Percentiles rank a stretch among this genome's conserved stretches.
These are phyloP conservation scores for Oryctolagus cuniculus DNA, from an alignment of 2,113 vertebrate species.

Conservation along the genomic window DNA sequence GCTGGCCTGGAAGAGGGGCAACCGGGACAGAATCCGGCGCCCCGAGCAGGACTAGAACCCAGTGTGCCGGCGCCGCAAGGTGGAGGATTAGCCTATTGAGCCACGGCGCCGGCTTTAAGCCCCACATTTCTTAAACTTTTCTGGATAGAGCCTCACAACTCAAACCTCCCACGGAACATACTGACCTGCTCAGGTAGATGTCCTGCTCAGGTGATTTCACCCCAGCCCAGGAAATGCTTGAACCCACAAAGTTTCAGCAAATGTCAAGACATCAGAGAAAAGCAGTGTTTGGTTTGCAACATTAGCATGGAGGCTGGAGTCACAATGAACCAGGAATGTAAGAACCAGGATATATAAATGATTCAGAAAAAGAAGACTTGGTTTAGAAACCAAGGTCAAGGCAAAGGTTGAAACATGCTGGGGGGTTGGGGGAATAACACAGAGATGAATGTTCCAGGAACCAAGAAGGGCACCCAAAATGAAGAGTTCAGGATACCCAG, in stretches of 20 bases:
- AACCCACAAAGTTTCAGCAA: background rate
- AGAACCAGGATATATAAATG: background rate
- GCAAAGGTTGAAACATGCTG: background rate
- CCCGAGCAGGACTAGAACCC: too few relatives aligned
- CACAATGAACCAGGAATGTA: background rate
- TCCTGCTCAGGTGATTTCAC: background rate
- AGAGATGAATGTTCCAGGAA: background rate
- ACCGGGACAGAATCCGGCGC: too few relatives aligned
- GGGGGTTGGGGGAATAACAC: background rate
- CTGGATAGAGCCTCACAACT: background rate
- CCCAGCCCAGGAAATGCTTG: background rate
- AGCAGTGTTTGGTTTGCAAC: background rate
- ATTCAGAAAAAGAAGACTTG: constrained; percentile 13
- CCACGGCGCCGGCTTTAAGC: too few relatives aligned
- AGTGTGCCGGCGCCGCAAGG: too few relatives aligned
- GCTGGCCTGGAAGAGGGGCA: too few relatives aligned
- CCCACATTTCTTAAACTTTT: constrained; percentile 27
- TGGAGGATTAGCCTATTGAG: too few relatives aligned
- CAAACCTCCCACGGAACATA: background rate
- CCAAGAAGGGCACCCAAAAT: background rate
- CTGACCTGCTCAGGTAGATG: background rate
- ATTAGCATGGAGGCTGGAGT: background rate
- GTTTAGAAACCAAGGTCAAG: background rate
- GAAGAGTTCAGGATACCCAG: background rate
- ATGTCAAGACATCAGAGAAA: background rate